phyloP scores from a whole-genome alignment of 2,888 invertebrate species.

The Caenorhabditis sulstoni region DNA sequence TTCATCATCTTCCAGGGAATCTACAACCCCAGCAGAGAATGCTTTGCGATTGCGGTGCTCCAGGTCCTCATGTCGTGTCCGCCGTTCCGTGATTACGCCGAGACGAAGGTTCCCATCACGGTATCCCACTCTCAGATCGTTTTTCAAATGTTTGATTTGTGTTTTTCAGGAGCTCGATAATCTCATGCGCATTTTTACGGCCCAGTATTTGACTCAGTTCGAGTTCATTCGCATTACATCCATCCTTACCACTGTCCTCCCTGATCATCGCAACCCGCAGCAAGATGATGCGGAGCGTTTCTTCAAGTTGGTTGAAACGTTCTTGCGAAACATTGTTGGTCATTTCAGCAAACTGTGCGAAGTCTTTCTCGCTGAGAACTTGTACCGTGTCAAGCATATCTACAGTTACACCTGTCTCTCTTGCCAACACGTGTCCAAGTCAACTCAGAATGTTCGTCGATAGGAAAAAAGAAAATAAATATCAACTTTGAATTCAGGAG shows the following conservation, averaged over 20 bases:
- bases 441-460: no score
- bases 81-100: conserved; percentile 4
- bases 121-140: background rate
- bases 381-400: no score
- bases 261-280: background rate
- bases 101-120: background rate
- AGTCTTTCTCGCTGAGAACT: no score
- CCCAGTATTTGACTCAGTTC: background rate
- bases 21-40: background rate
- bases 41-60: conserved; percentile 6
- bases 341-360: background rate
- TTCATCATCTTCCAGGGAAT: conserved; percentile 18
- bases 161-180: conserved; percentile 9
- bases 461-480: no score
- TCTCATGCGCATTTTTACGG: background rate
- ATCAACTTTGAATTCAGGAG: background rate
- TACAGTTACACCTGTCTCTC: no score
- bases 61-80: conserved; percentile 16
- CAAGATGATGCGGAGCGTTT: conserved; percentile 22
- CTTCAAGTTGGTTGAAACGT: background rate
- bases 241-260: background rate
- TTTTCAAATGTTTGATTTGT: no score
- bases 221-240: background rate
- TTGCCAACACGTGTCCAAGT: no score
- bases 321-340: background rate